Evolutionary conservation across 2,888 invertebrate genomes (phyloP), one percentile per base, ranked within the genome.

Genomic region (Sericinus montela): DNA sequence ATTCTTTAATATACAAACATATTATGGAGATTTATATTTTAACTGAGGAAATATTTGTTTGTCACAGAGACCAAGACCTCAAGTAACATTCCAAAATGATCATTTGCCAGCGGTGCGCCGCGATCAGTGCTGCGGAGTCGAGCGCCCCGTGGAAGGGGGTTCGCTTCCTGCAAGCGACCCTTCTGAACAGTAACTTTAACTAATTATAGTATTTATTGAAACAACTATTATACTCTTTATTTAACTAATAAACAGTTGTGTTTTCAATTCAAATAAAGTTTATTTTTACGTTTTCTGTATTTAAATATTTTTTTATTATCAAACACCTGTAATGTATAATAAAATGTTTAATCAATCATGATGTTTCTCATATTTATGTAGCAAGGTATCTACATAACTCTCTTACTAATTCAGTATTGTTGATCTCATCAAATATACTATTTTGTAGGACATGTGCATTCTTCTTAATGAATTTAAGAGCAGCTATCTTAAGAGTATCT

Each of bases 11-110:
- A 2, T 25, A 8, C 6, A 25, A 8, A 8, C 8, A 5, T 1
- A 32, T 11, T 11, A 11, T 6, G 7, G 8, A 14, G 15, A 75
- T 73, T 75, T 75, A 77, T 73, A 74, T 79, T 70, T 75, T 79
- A 75, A 80, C 68, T 55, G 57, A 67, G 63, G 62, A 72, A n/a
- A 75, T 76, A 70, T 82, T 84, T 85, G 79, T 85, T 84, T 86
- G 82, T 81, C 67, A 68, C 86, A 85, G 86, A 86, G 72, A 81
- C 80, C 83, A 86, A 86, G 86, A 84, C 83, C 55, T 64, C 84
- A 67, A 75, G 80, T 83, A 86, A 83, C 82, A 84, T 86, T 83
- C 84, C 85, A 80, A 85, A 86, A 85, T 85, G 84, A 85, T 81
- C 68, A 72, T 71, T 65, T 55, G 47, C 57, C 53, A 50, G 46